Evolutionary conservation across 2,797 vertebrate species (phyloP).

Genomic region (Pantherophis alleghaniensis): DNA sequence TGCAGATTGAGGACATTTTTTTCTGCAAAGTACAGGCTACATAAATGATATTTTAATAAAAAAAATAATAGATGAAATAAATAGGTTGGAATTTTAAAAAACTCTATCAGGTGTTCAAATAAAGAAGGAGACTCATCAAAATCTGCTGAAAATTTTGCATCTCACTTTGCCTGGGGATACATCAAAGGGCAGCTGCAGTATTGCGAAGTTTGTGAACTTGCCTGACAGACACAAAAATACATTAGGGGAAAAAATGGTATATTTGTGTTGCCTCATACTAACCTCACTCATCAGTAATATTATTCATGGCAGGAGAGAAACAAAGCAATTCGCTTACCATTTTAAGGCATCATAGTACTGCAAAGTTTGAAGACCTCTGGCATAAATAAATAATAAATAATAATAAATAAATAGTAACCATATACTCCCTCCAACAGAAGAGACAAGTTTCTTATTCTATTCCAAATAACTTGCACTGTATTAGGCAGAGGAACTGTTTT

Average conservation of each 20-base stretch:
- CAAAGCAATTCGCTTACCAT: not conserved
- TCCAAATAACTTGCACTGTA: not conserved
- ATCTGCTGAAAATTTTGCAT: not conserved
- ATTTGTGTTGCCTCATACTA: not conserved
- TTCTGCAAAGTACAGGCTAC: not conserved
- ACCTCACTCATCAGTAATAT: not conserved
- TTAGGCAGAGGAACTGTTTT: constrained; percentile 38
- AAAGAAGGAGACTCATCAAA: not conserved
- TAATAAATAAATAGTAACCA: not conserved
- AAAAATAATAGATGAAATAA: not conserved
- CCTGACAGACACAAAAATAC: not conserved
- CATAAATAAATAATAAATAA: not conserved
- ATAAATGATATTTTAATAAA: not conserved
- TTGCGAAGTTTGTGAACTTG: not conserved
- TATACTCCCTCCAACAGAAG: not conserved
- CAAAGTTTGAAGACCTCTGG: not conserved
- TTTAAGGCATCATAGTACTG: not conserved
- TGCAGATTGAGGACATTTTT: not conserved
- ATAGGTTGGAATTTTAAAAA: not conserved
- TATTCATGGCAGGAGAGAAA: not conserved
- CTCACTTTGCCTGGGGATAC: not conserved
- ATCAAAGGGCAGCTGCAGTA: not conserved
- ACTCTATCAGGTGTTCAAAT: not conserved
- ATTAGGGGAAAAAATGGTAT: not conserved
- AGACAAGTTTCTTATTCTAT: not conserved